These are phyloP conservation scores for Saccostrea glomerata DNA, from an alignment of 1,140 invertebrate species.

Conservation along the genomic window DNA sequence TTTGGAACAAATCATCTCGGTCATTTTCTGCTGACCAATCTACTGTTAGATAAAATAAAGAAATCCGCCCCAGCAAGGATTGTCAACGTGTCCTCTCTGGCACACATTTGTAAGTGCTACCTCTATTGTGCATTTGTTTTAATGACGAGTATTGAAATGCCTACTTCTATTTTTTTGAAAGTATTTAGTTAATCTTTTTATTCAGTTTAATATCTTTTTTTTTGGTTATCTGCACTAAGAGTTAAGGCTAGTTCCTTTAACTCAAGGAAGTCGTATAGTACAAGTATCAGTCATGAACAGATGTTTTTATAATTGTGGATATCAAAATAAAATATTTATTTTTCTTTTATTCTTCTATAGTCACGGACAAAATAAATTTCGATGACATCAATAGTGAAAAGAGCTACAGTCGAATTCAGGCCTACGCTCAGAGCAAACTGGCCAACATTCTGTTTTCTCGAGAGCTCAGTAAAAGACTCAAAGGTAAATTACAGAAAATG, in stretches of 20 bases:
- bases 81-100: conserved; percentile 62
- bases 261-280: too few species aligned
- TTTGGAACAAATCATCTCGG: conserved; percentile 71
- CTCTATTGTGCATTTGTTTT: too few species aligned
- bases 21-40: conserved; percentile 73
- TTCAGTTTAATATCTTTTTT: background rate
- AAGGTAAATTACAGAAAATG: conserved; percentile 52
- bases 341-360: too few species aligned
- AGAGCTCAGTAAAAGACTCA: conserved; percentile 75
- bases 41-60: conserved; percentile 72
- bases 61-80: conserved; percentile 72
- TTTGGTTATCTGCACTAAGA: too few species aligned
- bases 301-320: too few species aligned
- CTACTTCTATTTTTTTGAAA: background rate
- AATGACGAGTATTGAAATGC: too few species aligned
- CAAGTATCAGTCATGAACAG: too few species aligned
- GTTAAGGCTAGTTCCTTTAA: too few species aligned
- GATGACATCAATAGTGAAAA: conserved; percentile 84
- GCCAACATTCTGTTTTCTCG: conserved; percentile 78
- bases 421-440: conserved; percentile 82
- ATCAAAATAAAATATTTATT: too few species aligned
- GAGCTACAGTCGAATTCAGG: conserved; percentile 78
- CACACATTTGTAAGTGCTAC: conserved; percentile 46
- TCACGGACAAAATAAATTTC: conserved; percentile 80
- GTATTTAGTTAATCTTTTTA: background rate